Base-by-base conservation (phyloP, 2,888 invertebrate genomes). In the Mimachlamys varia region DNA sequence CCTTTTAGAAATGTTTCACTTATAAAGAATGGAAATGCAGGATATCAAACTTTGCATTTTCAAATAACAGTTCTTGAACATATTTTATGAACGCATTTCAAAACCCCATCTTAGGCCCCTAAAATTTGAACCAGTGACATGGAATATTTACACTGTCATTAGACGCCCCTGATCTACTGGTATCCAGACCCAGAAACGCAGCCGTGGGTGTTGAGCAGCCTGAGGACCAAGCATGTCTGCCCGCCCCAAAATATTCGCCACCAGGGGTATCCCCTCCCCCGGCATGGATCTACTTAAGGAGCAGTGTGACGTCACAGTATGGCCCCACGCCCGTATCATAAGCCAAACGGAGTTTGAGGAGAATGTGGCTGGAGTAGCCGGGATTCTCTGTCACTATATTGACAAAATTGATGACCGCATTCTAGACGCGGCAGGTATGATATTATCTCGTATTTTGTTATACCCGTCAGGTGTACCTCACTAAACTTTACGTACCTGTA, bases 131-230 rank as follows among this genome's bases (percentile, higher is more conserved):
- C 76, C 33, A 7, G 12, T 76, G 76, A 76, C 76, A 76, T 76
- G 27, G 76, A 76, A 76, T 76, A 76, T 76, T 76, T 76, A 33
- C 33, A 27, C 27, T 76, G 33, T 76, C 76, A 62, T 76, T 76
- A 76, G 76, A 27, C 7, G 10, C 27, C 76, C 76, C 58, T 10
- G 58, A 22, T 58, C 58, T 58, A 17, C n/a, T 10, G 0, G 62
- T 44, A n/a, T n/a, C 3, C 76, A 76, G 53, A 19, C 15, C 53
- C 27, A 0, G 76, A 33, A 33, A 12, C 33, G 0, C 0, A 76
- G 62, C n/a, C 62, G 17, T 53, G 22, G 62, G 33, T 33, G 27
- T 10, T 12, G 33, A 33, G 5, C 76, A 33, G 7, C 27, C 33
- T 76, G 10, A 33, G 33, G 27, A n/a, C n/a, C n/a, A 76, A 27